Evolutionary conservation across 1,140 invertebrate species (phyloP).

Genomic region (Oppia nitens): DNA sequence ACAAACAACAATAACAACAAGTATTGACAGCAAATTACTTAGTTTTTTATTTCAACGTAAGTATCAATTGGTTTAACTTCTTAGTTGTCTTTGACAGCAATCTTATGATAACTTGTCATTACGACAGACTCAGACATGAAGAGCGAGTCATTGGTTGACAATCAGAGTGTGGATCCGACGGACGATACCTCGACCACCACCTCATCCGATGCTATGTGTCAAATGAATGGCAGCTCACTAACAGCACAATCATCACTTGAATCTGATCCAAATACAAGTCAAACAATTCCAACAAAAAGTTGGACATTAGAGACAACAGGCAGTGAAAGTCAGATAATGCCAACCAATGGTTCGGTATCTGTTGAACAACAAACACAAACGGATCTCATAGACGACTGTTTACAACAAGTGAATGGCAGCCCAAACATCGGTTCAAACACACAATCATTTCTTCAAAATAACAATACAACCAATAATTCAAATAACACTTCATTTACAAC

Average conservation of each 20-base stretch:
- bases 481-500: neutral
- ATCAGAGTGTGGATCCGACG: too few relatives aligned
- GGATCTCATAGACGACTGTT: slow-evolving; percentile 1
- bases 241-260: too few relatives aligned
- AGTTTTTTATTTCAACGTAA: too few relatives aligned
- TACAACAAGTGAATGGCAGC: neutral
- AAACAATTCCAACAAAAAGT: too few relatives aligned
- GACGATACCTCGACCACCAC: too few relatives aligned
- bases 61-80: too few relatives aligned
- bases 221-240: neutral
- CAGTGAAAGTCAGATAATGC: neutral
- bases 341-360: slow-evolving; percentile 4
- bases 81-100: too few relatives aligned
- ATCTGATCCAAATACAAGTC: neutral
- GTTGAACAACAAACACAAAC: slow-evolving; percentile 14
- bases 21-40: too few relatives aligned
- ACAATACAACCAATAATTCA: neutral
- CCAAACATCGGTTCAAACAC: neutral
- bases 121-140: neutral
- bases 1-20: too few relatives aligned
- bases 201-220: neutral
- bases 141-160: too few relatives aligned
- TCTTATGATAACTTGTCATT: too few relatives aligned
- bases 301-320: neutral
- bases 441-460: neutral